These are phyloP conservation scores for Neofelis nebulosa DNA, from an alignment of 2,113 vertebrate genomes.

Conservation along the genomic window DNA sequence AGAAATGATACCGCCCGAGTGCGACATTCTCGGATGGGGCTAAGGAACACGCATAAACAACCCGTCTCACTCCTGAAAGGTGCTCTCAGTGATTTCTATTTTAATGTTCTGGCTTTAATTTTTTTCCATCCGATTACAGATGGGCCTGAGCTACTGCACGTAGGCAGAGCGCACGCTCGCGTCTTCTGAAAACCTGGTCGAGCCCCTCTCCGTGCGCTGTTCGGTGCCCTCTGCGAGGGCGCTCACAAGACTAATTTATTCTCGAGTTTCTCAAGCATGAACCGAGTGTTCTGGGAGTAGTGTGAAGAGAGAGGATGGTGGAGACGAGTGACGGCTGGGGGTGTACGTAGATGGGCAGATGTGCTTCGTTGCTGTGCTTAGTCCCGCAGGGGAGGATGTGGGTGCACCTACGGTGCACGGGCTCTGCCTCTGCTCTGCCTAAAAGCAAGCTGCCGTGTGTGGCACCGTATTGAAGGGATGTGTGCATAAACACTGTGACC, in stretches of 20 bases:
- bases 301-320: not conserved
- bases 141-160: not conserved
- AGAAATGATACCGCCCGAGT: not conserved
- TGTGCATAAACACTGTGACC: not conserved
- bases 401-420: too few species aligned
- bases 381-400: not conserved
- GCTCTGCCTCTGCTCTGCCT: not conserved
- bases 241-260: not conserved
- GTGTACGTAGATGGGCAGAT: not conserved
- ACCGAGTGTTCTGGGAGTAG: not conserved
- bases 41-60: not conserved
- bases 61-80: not conserved
- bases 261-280: not conserved
- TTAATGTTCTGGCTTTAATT: not conserved
- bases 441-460: not conserved
- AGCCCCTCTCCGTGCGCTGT: not conserved
- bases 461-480: accelerated
- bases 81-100: not conserved
- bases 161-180: not conserved
- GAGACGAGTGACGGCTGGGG: accelerated
- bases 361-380: too few species aligned
- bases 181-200: not conserved
- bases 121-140: not conserved
- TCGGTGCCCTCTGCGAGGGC: not conserved
- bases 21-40: not conserved